Percentiles rank a stretch among this genome's conserved stretches.
Conservation (phyloP, 2,888 invertebrate genomes). For the Coelogynopora nodosa region DNA sequence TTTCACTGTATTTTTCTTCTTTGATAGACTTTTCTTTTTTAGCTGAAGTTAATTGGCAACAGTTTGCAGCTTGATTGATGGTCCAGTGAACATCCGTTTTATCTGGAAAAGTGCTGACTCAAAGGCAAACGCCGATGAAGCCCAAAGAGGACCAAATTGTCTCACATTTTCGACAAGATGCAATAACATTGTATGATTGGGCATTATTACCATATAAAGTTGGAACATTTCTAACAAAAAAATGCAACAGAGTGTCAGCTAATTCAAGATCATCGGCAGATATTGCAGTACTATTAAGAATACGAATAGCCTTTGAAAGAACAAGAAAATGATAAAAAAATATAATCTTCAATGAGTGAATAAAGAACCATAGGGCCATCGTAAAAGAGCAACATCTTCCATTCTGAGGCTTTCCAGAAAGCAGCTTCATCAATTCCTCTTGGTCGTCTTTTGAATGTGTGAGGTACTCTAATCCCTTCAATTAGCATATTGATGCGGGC, state of each 20-base stretch:
- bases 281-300: not conserved
- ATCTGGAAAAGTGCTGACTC: not conserved
- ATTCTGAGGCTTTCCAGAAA: not conserved
- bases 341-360: not conserved
- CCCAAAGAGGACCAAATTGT: not conserved
- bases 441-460: not conserved
- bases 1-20: not conserved
- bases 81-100: not conserved
- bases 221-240: not conserved
- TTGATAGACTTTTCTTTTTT: not conserved
- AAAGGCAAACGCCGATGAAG: not conserved
- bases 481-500: not conserved
- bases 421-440: not conserved
- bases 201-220: too few species aligned
- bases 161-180: not conserved
- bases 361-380: not conserved
- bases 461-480: not conserved
- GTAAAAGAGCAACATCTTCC: not conserved
- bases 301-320: not conserved
- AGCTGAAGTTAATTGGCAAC: not conserved
- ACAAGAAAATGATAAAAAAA: not conserved
- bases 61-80: not conserved
- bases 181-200: not conserved
- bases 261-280: not conserved
- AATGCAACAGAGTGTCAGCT: not conserved